Base-by-base conservation (phyloP, 2,797 vertebrate species). In the Cryptoblepharus egeriae region DNA sequence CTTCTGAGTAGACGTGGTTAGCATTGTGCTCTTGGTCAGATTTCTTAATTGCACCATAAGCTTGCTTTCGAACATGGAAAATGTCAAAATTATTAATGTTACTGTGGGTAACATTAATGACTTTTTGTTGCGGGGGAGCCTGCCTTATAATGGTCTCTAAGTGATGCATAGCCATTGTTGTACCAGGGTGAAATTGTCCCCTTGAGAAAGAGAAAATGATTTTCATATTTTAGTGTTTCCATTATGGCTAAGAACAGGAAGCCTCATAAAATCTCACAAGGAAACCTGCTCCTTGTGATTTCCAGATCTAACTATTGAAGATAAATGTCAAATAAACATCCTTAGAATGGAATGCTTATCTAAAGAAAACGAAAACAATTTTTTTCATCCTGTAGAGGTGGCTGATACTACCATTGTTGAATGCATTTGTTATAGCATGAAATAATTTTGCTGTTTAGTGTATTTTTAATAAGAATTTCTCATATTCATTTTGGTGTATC, bases 261-360 rank as follows among this genome's bases (percentile, higher is more conserved):
- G 68, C 45, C 11, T 2, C 3, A n/a, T 42, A 68, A 52, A 83
- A 73, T 24, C 52, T 76, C 60, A 61, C 67, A 71, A 79, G 70
- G 71, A 82, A 82, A 52, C 64, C 75, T 78, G 74, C 22, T 45
- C 67, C 39, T 77, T 75, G 75, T 67, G 85, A 72, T 77, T 87
- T 87, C 73, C 71, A 52, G 77, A 61, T 73, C 73, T 67, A 72
- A 26, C 42, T 45, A 49, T 57, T 72, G 57, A 24, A 37, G 58
- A 42, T 74, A 77, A 77, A 81, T 77, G 49, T 64, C 61, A 74
- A 68, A 81, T 80, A 77, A 80, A 80, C 77, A 80, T 75, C 61
- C 52, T 52, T 35, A 55, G 42, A 26, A 35, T 63, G 42, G 26
- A 28, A 57, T 63, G 61, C 32, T 83, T 73, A 80, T 68, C 42